Evolutionary conservation across 2,113 vertebrate genomes (phyloP).

Genomic region (Rhabdornis inornatus): DNA sequence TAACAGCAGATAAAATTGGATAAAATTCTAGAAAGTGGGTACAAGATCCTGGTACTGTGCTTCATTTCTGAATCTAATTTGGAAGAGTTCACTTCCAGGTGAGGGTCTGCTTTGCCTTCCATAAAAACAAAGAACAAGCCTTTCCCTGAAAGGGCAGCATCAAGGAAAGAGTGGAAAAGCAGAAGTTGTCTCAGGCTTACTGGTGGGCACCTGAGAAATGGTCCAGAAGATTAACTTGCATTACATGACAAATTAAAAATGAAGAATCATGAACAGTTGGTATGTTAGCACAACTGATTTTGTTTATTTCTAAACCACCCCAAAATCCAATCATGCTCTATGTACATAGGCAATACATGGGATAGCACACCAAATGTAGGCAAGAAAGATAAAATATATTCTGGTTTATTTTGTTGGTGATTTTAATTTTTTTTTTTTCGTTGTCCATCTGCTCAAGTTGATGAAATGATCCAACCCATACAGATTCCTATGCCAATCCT

Average conservation of each 20-base stretch:
- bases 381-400: neutral
- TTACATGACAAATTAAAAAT: neutral
- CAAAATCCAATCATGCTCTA: constrained; percentile 25
- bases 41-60: neutral
- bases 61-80: neutral
- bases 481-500: neutral
- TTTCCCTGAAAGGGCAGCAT: neutral
- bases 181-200: neutral
- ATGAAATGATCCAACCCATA: neutral
- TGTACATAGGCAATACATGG: constrained; percentile 13
- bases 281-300: constrained; percentile 31
- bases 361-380: neutral
- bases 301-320: constrained; percentile 55
- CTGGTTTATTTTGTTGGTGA: neutral
- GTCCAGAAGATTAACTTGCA: neutral
- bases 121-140: neutral
- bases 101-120: neutral
- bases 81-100: neutral
- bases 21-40: neutral
- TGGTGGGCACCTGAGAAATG: neutral
- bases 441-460: neutral
- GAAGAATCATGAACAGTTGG: neutral
- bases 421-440: neutral
- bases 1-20: neutral
- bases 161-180: neutral